Base-by-base conservation (phyloP, 2,888 invertebrate genomes). In the Lithophane socia region DNA sequence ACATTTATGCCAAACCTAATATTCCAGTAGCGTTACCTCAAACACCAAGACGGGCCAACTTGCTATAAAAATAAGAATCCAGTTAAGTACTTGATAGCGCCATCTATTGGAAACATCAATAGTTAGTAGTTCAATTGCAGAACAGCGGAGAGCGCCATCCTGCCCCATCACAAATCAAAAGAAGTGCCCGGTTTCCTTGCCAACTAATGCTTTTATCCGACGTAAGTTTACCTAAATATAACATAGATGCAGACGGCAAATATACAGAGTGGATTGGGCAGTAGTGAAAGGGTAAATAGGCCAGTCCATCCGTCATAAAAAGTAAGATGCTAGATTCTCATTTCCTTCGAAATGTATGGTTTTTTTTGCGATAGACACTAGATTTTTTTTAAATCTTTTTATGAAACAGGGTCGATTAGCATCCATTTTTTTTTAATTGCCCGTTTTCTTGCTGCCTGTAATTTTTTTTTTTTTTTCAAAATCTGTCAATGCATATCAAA, bases 81-180 rank as follows among this genome's bases (percentile, higher is more conserved):
- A 54, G 63, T 63, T 37, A 29, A 1, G 29, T 0, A 9, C 37
- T 3, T 42, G 9, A 49, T 68, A 44, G 60, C 73, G 81, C 82
- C 81, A 82, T 81, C 81, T 81, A 77, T 77, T 65, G 60, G 7
- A 29, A 68, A 60, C 12, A 5, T 24, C 10, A 8, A 42, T 3
- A 70, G 24, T 18, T 73, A 63, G 21, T 42, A 58, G 10, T 52
- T 49, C 18, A 10, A 52, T 52, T 80, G 2, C 29, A 7, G 16
- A 56, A 29, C 3, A 65, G 13, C 10, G 2, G 1, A 9, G 3
- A 3, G 2, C 47, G n/a, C n/a, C 13, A 56, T 52, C 52, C 7
- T 8, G 52, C 52, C 18, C 18, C 7, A 52, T 18, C 13, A n/a
- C n/a, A 67, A 67, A 67, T 12, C 29, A 71, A 37, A 69, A 16